Percentiles rank a stretch among this genome's conserved stretches.
Evolutionary conservation across 2,888 invertebrate species (phyloP).

Genomic region (Spicauda simplicius): DNA sequence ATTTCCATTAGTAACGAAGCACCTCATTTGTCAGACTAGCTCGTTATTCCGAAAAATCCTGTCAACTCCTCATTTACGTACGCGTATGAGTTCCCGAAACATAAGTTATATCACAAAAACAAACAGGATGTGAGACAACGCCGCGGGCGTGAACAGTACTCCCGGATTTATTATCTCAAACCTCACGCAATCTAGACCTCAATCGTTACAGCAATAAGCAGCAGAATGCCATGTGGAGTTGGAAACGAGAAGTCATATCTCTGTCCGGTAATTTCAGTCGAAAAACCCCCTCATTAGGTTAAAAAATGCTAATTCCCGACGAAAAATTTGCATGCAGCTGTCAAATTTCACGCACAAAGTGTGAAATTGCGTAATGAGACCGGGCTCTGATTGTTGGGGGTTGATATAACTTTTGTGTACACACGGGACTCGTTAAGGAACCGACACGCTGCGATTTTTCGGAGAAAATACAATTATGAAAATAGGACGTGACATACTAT

Average conservation of each 20-base stretch:
- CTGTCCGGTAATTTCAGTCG: conserved; percentile 24
- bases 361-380: conserved; percentile 58
- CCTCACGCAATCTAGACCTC: conserved; percentile 3
- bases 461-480: background rate
- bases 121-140: conserved; percentile 17
- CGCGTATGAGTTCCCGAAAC: conserved; percentile 12
- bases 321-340: conserved; percentile 55
- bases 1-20: background rate
- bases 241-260: conserved; percentile 23
- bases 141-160: conserved; percentile 13
- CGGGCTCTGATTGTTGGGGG: conserved; percentile 48
- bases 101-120: conserved; percentile 29
- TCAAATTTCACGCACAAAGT: conserved; percentile 55
- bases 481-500: background rate
- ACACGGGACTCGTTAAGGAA: conserved; percentile 36
- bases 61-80: conserved; percentile 18
- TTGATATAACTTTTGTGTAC: conserved; percentile 42
- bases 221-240: background rate
- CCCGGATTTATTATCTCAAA: conserved; percentile 9
- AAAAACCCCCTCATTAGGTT: conserved; percentile 43
- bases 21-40: conserved; percentile 5
- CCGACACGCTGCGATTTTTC: conserved; percentile 4
- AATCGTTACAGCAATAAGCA: conserved; percentile 8
- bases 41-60: conserved; percentile 14
- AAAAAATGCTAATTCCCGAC: conserved; percentile 51